Evolutionary conservation across 2,797 vertebrate species (phyloP), one percentile per base, ranked within the genome.

Genomic region (Alectoris magna): DNA sequence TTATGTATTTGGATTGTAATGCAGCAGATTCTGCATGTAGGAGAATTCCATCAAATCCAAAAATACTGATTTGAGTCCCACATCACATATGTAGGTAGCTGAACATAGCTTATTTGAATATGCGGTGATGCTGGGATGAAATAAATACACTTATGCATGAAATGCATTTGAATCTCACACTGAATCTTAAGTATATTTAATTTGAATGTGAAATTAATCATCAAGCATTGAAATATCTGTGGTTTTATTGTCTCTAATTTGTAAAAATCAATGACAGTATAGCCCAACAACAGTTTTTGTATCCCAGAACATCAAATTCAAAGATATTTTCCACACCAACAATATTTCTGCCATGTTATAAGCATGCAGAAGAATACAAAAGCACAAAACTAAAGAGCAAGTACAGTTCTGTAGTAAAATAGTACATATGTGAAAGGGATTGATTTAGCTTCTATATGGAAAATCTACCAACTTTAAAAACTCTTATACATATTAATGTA

Each of bases 401-500:
- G 11, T 38, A 77, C 21, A 73, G 67, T 34, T 87, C 69, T 63
- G 8, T 44, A 87, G 90, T 88, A 88, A 85, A 84, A 83, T 38
- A 70, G 36, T 74, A 75, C 88, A 85, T 87, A 89, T 81, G 87
- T 92, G 90, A 92, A 85, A 10, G 7, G 14, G 49, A 84, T 83
- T 90, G 68, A 77, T 55, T 90, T 93, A 89, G 78, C 43, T 89
- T 85, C 70, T 83, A 7, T 16, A 11, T 60, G 62, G 66, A 95
- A 92, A 11, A 34, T 83, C 85, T 88, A 55, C 80, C 66, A 91
- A 89, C 55, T 92, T 94, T 15, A 83, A 74, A 79, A 91, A 87
- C 59, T 85, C 84, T 89, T 90, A 94, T 89, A 66, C 88, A 94
- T 95, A 94, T 96, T 91, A 92, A 96, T 94, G 51, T 46, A 80